Evolutionary conservation across 2,888 invertebrate genomes (phyloP).

Genomic region (Leptothorax acervorum): DNA sequence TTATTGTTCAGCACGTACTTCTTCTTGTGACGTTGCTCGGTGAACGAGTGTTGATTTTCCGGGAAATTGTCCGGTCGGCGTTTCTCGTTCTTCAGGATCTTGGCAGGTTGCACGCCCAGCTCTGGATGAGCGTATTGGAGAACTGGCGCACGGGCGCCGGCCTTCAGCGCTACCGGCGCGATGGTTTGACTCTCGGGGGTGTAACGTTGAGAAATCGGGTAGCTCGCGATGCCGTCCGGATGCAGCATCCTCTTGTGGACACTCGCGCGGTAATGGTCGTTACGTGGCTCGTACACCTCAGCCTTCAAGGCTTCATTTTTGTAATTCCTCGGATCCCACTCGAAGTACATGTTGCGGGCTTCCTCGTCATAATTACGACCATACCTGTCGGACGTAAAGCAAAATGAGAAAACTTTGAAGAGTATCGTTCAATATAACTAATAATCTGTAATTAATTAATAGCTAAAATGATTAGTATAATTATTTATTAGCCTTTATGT

Average conservation of each 20-base stretch:
- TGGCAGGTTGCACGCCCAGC: conserved; percentile 92
- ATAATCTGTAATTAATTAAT: neutral
- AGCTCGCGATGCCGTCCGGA: conserved; percentile 87
- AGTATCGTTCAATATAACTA: neutral
- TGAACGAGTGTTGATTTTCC: conserved; percentile 77
- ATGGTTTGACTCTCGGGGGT: conserved; percentile 88
- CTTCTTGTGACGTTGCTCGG: conserved; percentile 83
- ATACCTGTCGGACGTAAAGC: conserved; percentile 72
- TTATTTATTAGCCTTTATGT: neutral
- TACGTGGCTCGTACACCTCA: conserved; percentile 80
- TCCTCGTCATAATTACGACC: conserved; percentile 78
- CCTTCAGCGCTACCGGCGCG: conserved; percentile 88
- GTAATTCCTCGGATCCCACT: conserved; percentile 81
- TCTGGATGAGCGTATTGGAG: conserved; percentile 94
- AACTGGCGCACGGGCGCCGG: conserved; percentile 91
- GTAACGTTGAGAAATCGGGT: conserved; percentile 90
- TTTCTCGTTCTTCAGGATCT: conserved; percentile 84
- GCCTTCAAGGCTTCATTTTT: conserved; percentile 80
- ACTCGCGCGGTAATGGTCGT: conserved; percentile 86
- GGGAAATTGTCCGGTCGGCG: conserved; percentile 78
- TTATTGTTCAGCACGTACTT: conserved; percentile 83
- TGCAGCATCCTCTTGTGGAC: conserved; percentile 91
- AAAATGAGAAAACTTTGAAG: neutral
- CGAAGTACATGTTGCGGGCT: conserved; percentile 79
- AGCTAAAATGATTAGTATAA: neutral